Percentiles rank a stretch among this genome's conserved stretches.
Conservation (phyloP, 2,888 invertebrate species). For the Diarsia mendica region DNA sequence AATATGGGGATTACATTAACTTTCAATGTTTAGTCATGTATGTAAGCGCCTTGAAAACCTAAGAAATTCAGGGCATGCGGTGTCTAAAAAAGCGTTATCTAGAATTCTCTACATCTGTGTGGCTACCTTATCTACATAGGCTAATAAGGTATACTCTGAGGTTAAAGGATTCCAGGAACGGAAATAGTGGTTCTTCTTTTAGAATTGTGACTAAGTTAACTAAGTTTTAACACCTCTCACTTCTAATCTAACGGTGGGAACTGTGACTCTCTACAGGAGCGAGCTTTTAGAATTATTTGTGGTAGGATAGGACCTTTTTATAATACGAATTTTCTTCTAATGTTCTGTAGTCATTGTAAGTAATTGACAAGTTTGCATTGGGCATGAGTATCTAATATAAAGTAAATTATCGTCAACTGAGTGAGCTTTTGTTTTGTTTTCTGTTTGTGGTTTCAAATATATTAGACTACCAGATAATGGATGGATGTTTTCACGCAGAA, state of each 20-base stretch:
- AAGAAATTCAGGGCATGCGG: background rate
- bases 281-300: background rate
- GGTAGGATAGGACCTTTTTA: background rate
- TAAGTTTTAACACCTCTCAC: slow-evolving; percentile 52
- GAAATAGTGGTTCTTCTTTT: slow-evolving; percentile 54
- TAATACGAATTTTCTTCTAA: background rate
- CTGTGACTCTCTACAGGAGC: background rate
- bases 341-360: background rate
- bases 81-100: background rate
- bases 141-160: slow-evolving; percentile 12
- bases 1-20: background rate
- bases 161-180: slow-evolving; percentile 55
- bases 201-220: slow-evolving; percentile 49
- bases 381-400: no score
- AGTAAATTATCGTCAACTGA: background rate
- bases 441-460: no score
- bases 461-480: no score
- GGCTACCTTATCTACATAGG: slow-evolving; percentile 29
- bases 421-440: background rate
- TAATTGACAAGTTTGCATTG: background rate
- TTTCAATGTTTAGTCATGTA: background rate
- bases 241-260: slow-evolving; percentile 39
- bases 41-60: background rate
- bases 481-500: background rate
- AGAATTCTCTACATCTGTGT: slow-evolving; percentile 37